A percentile compares a stretch with the other conserved stretches of the same genome.
Conservation (phyloP, 37 sponge, comb jelly and placozoan genomes). For the Geodia barretti region DNA sequence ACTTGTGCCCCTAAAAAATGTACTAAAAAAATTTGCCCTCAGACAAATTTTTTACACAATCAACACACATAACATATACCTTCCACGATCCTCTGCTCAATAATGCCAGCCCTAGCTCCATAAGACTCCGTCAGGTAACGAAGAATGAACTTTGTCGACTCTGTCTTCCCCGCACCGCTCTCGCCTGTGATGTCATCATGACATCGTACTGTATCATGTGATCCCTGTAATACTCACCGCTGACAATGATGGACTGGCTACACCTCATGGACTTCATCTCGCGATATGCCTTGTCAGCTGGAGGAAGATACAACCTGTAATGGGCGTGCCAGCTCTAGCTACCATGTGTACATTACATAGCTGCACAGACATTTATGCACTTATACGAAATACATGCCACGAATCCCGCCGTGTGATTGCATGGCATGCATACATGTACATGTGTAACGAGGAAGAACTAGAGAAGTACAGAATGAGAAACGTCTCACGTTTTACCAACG, state of each 20-base stretch:
- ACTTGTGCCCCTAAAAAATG: no score
- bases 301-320: background rate
- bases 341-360: background rate
- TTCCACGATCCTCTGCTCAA: constrained; percentile 90
- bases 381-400: no score
- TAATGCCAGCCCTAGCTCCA: constrained; percentile 73
- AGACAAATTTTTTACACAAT: no score
- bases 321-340: background rate
- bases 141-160: constrained; percentile 88
- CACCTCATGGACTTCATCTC: constrained; percentile 74
- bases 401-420: no score
- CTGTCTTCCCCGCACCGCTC: constrained; percentile 98
- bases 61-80: no score
- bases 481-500: background rate
- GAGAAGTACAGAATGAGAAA: background rate
- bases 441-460: background rate
- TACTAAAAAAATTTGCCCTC: no score
- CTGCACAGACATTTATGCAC: no score
- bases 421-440: background rate
- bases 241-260: constrained; percentile 95
- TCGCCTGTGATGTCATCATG: constrained; percentile 69
- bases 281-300: constrained; percentile 96
- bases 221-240: no score
- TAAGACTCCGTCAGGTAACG: constrained; percentile 85
- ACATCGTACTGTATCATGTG: no score